phyloP scores from a whole-genome alignment of 53 echinoderm and acorn worm species.

The Paelopatides confundens region DNA sequence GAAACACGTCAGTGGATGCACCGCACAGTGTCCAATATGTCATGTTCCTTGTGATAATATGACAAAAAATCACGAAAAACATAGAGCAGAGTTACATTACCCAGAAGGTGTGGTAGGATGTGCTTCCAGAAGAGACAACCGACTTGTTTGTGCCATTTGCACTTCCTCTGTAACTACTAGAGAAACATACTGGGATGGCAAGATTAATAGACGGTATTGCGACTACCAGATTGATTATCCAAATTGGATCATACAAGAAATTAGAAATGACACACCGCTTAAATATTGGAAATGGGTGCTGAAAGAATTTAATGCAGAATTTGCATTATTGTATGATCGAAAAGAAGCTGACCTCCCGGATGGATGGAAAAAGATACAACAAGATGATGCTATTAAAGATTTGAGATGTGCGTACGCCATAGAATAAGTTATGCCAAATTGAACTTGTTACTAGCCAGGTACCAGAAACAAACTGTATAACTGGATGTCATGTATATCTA shows the following conservation, averaged over 20 bases:
- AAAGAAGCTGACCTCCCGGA: background rate
- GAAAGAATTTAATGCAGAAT: conserved; percentile 5
- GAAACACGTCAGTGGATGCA: too few species aligned
- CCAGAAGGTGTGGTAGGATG: background rate
- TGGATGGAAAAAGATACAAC: background rate
- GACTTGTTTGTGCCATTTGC: background rate
- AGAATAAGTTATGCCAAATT: too few species aligned
- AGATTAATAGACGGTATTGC: background rate
- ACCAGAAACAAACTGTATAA: too few species aligned
- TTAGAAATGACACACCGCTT: conserved; percentile 3
- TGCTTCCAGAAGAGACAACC: background rate
- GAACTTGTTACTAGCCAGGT: too few species aligned
- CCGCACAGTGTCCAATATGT: too few species aligned
- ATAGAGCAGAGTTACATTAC: conserved; percentile 2
- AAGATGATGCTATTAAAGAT: background rate
- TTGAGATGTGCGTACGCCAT: background rate
- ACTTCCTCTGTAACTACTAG: background rate
- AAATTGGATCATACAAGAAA: background rate
- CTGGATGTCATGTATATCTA: too few species aligned
- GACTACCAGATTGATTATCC: conserved; percentile 17
- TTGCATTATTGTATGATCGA: background rate
- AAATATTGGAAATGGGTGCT: conserved; percentile 20
- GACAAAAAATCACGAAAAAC: background rate
- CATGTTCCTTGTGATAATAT: too few species aligned
- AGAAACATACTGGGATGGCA: background rate